Conservation (phyloP, 2,113 vertebrate species). For the Tiliqua scincoides region DNA sequence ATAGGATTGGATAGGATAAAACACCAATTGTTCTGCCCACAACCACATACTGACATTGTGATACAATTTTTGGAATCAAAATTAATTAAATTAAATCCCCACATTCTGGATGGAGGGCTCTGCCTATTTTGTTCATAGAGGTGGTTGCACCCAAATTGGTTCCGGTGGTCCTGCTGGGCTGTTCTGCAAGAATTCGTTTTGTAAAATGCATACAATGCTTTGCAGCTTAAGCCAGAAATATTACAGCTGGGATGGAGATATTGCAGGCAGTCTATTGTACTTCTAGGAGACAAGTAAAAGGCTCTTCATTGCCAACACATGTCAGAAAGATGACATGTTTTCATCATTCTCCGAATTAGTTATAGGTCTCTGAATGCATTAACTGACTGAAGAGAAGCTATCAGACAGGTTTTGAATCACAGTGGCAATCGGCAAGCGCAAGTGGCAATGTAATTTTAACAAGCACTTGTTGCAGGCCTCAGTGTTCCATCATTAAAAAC, state of each 20-base stretch:
- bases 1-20: no score
- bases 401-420: slow-evolving; percentile 63
- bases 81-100: background rate
- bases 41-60: background rate
- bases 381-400: slow-evolving; percentile 62
- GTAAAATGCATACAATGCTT: slow-evolving; percentile 44
- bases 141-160: slow-evolving; percentile 11
- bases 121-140: background rate
- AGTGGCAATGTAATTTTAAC: slow-evolving; percentile 57
- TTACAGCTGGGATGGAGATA: slow-evolving; percentile 57
- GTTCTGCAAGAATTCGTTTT: slow-evolving; percentile 9
- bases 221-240: slow-evolving; percentile 66
- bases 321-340: slow-evolving; percentile 75
- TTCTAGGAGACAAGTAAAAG: slow-evolving; percentile 73
- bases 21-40: background rate
- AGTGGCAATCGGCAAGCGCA: slow-evolving; percentile 61
- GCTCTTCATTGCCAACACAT: slow-evolving; percentile 70
- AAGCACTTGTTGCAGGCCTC: slow-evolving; percentile 60
- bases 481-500: slow-evolving; percentile 34
- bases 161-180: slow-evolving; percentile 12
- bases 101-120: slow-evolving; percentile 30
- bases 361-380: slow-evolving; percentile 71
- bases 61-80: background rate
- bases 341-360: slow-evolving; percentile 69
- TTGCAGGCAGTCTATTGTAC: slow-evolving; percentile 71